Evolutionary conservation across 2,113 vertebrate species (phyloP), one percentile per base, ranked within the genome.

Genomic region (Perccottus glenii): DNA sequence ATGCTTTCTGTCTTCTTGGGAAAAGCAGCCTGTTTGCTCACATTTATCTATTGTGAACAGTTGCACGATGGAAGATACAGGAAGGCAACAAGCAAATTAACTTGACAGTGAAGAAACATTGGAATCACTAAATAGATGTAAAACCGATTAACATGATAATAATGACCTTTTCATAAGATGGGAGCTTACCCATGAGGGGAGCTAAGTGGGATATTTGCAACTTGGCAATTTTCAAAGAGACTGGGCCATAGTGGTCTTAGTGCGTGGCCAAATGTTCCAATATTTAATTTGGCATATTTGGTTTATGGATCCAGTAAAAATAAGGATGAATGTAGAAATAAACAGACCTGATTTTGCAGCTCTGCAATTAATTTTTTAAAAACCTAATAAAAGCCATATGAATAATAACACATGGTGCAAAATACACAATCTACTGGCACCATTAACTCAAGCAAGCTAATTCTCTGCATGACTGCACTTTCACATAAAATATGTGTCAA

Each of bases 1-100:
- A 43, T 19, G 68, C 84, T 87, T 79, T 77, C 82, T 86, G 78
- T 80, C 81, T 83, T 86, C 81, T 75, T 85, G 80, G 80, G 77
- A 57, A 71, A 81, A 57, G 48, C 59, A 56, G 77, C 79, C 66
- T 77, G 83, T 88, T 88, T 85, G 66, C 82, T 76, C 56, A 69
- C 79, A 88, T 81, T 91, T 91, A 89, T 88, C 88, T 73, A 71
- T 78, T 62, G 77, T 77, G 74, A 88, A 80, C 85, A 89, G 75
- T 86, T 73, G 73, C 66, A 56, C 63, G 59, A 72, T 86, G 64
- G 73, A 53, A 65, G 67, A 82, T 73, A 73, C 73, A 77, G 82
- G 61, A 67, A 75, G 76, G 77, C 80, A 85, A 82, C 71, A 89
- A 78, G 67, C 63, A 86, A 88, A 89, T 85, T 78, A 85, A 85